Evolutionary conservation across 2,797 vertebrate species (phyloP).

Genomic region (Myotis findleyi): DNA sequence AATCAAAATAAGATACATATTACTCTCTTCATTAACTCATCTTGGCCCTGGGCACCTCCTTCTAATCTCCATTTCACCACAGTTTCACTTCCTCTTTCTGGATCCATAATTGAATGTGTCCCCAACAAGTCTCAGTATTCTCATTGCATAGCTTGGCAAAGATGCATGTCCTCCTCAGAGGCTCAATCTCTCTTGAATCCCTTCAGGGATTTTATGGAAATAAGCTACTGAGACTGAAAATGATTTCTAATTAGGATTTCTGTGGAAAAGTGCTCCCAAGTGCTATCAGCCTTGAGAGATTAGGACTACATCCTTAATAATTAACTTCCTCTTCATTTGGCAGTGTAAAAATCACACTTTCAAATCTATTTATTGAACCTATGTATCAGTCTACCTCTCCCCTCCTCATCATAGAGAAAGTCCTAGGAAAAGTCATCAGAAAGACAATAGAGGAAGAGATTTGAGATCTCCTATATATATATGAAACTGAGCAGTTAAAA

Average conservation of each 20-base stretch:
- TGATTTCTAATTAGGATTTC: slow-evolving; percentile 39
- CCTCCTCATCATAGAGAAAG: neutral
- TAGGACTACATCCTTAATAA: neutral
- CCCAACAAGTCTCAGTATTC: slow-evolving; percentile 21
- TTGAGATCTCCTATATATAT: slow-evolving; percentile 14
- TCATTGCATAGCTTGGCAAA: slow-evolving; percentile 11
- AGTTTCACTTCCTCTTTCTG: slow-evolving; percentile 53
- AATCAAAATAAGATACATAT: slow-evolving; percentile 51
- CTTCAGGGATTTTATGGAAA: neutral
- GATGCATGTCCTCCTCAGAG: neutral
- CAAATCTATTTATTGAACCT: neutral
- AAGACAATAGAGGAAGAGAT: neutral
- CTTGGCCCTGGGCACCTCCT: neutral
- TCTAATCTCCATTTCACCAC: slow-evolving; percentile 9
- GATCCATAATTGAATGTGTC: slow-evolving; percentile 2
- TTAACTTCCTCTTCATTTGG: slow-evolving; percentile 15
- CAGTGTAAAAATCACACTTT: slow-evolving; percentile 7
- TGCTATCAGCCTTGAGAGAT: neutral
- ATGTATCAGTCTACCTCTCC: neutral
- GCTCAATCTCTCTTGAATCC: neutral
- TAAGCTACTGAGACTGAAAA: neutral
- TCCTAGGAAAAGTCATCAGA: slow-evolving; percentile 1
- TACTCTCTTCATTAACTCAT: neutral
- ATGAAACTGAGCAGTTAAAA: neutral
- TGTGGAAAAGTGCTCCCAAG: neutral